phyloP scores from a whole-genome alignment of 1,140 invertebrate species.

The Laupala kohalensis region DNA sequence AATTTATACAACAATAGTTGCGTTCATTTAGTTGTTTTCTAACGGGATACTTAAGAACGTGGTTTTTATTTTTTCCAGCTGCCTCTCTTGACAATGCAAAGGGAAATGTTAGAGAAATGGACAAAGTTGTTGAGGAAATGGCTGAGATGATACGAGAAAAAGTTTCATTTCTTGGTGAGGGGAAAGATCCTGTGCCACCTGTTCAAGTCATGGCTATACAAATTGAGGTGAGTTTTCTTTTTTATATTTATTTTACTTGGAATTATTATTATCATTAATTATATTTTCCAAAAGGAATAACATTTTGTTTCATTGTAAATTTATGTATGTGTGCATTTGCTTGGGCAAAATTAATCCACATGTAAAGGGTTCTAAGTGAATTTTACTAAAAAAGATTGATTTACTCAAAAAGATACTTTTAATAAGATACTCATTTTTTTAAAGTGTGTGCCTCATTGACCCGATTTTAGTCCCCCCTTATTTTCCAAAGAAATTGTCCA shows the following conservation, averaged over 20 bases:
- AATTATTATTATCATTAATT: not conserved
- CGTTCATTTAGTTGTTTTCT: no score
- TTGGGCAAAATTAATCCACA: not conserved
- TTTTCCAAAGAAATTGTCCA: no score
- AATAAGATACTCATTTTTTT: no score
- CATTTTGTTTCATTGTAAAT: not conserved
- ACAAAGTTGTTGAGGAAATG: slow-evolving; percentile 29
- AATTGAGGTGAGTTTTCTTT: slow-evolving; percentile 36
- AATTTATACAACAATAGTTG: no score
- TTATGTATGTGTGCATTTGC: not conserved
- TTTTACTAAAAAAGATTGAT: no score
- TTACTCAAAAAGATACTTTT: no score
- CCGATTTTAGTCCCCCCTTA: no score
- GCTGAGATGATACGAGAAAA: slow-evolving; percentile 41
- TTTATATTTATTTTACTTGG: not conserved
- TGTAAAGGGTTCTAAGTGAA: no score
- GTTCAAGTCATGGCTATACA: slow-evolving; percentile 52
- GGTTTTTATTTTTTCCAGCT: not conserved
- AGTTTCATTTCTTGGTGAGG: slow-evolving; percentile 46
- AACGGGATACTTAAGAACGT: no score
- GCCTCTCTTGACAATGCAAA: not conserved
- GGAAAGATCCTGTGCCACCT: slow-evolving; percentile 40
- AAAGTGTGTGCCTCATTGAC: no score
- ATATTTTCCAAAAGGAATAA: not conserved
- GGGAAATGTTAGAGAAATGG: slow-evolving; percentile 14